Conservation (phyloP, 2,797 vertebrate species). For the Helarctos malayanus region DNA sequence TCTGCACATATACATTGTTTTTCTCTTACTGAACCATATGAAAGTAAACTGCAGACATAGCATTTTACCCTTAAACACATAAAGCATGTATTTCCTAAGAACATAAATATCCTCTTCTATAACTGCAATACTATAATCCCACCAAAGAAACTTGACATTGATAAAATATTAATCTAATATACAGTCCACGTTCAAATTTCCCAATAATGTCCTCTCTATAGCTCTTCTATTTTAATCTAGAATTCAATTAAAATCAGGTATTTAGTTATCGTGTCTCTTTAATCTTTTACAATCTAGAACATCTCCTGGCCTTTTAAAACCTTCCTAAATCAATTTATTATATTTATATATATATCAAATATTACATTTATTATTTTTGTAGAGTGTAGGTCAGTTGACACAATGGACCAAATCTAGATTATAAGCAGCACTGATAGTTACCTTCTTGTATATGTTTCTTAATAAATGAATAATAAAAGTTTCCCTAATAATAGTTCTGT, state of each 20-base stretch:
- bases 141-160: background rate
- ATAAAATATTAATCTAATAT: constrained; percentile 47
- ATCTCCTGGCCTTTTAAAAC: background rate
- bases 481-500: background rate
- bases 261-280: background rate
- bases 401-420: background rate
- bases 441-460: background rate
- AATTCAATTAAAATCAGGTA: constrained; percentile 44
- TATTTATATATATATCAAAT: constrained; percentile 8
- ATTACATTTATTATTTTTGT: background rate
- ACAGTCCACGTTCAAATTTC: background rate
- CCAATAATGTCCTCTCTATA: background rate
- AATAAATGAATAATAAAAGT: background rate
- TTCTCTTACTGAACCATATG: background rate
- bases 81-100: background rate
- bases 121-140: background rate
- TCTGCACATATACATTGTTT: background rate
- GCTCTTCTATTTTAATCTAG: constrained; percentile 34
- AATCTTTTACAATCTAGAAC: constrained; percentile 22
- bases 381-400: background rate
- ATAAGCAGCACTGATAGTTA: background rate
- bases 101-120: background rate
- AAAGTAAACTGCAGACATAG: background rate
- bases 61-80: background rate
- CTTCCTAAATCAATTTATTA: background rate